Base-by-base conservation (phyloP, 92 coral and sea anemone genomes). In the Phenganax subtilis region DNA sequence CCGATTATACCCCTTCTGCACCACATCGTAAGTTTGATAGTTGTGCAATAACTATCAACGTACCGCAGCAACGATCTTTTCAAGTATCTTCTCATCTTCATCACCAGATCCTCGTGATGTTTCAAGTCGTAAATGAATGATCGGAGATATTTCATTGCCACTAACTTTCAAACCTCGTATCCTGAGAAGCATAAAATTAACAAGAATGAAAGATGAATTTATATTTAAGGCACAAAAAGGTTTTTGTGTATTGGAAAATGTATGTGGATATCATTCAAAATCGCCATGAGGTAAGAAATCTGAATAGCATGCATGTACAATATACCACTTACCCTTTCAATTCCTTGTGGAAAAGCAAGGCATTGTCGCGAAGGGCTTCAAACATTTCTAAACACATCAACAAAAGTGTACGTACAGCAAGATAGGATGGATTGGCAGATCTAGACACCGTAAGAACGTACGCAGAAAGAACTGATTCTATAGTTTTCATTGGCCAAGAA, bases 111-210 rank as follows among this genome's bases (percentile, higher is more conserved):
- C 96, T 54, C 56, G 72, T 10, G 89, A 82, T 82, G 88, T 86
- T 53, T 65, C 75, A 25, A 92, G 80, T 58, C 93, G 88, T 81
- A 96, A 85, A 75, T 96, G 99, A 55, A 92, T 75, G 27, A 96
- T 82, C 7, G 99, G 99, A 6, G 99, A 92, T 4, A 84, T 90
- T 51, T 76, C 82, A 54, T 85, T 88, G 54, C 97, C 99, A 56
- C 75, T 86, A 8, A 89, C 57, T 2, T 80, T 30, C 75, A 96
- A 87, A 7, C 99, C 97, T 71, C 86, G 81, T 27, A 90, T 81
- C 55, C 99, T 96, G 20, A 9, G 12, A 69, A 37, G 27, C 11
- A 14, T 8, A 69, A 63, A 12, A 54, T 9, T 15, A 20, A 37
- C 80, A 69, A 54, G 71, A 52, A 37, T 54, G 25, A 31, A 16